Percentiles rank a stretch among this genome's conserved stretches.
Evolutionary conservation across 2,888 invertebrate genomes (phyloP).

Genomic region (Ochropacha duplaris): DNA sequence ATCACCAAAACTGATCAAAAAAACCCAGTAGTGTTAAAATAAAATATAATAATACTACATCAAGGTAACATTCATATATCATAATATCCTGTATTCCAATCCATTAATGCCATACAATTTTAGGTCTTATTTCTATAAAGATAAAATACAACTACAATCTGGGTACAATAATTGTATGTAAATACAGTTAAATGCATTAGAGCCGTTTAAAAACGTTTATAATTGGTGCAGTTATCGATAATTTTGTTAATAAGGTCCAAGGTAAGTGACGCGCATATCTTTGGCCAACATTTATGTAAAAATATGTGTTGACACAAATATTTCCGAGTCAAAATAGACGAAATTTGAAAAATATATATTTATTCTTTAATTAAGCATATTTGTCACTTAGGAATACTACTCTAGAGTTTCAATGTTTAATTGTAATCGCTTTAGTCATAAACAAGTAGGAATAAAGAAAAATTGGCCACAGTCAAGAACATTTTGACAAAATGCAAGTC

Average conservation of each 20-base stretch:
- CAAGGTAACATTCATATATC: conserved; percentile 26
- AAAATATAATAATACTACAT: conserved; percentile 27
- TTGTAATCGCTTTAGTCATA: no score
- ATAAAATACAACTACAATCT: background rate
- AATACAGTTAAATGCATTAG: conserved; percentile 25
- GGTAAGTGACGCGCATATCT: background rate
- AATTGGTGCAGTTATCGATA: no score
- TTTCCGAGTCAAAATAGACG: no score
- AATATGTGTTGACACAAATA: no score
- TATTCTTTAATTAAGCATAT: no score
- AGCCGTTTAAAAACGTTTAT: background rate
- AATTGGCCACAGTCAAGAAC: no score
- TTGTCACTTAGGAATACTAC: no score
- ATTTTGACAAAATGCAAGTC: no score
- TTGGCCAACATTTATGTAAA: no score
- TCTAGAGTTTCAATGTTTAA: no score
- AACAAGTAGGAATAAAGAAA: background rate
- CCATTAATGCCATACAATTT: conserved; percentile 10
- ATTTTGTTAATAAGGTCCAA: no score
- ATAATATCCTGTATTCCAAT: conserved; percentile 6
- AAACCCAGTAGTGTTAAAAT: background rate
- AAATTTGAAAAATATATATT: no score
- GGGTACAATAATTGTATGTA: conserved; percentile 16
- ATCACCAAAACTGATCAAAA: background rate
- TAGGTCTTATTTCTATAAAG: background rate